Base-by-base conservation (phyloP, 2,113 vertebrate species). In the Callionymus lyra region DNA sequence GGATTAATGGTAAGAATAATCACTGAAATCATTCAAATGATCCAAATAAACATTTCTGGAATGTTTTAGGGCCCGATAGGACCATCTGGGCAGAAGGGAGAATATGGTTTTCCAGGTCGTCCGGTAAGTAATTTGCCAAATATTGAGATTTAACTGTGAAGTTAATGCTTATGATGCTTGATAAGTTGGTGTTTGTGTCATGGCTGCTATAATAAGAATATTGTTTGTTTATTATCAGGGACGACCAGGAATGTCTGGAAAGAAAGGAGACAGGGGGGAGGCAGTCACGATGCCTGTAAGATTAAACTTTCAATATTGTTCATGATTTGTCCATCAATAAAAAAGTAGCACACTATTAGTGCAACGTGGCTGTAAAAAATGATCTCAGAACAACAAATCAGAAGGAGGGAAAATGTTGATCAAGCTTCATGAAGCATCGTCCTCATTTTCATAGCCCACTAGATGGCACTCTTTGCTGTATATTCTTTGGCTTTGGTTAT, bases 81-180 rank as follows among this genome's bases (percentile, higher is more conserved):
- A 81, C 85, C 83, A 19, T 6, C 58, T 6, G 93, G 93, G 66
- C 82, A 76, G 43, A 96, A 94, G 83, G 93, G 93, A 85, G 93
- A 91, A 58, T 89, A 91, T 48, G 93, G 93, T 32, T 81, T 96
- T 40, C 92, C 93, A 0, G 93, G 93, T 50, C 84, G 92, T 32
- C 76, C 88, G 13, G 93, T 97, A 79, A 73, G 92, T 88, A 69
- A 1, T 4, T 5, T 35, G 21, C 21, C n/a, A 12, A 3, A 5
- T 17, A 1, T 13, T 16, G 16, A 10, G 2, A 34, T 13, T 12
- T 33, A 2, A 13, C 36, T 27, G 16, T 9, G 13, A 31, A 43
- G 38, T 35, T 2, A 27, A 4, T 21, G 10, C 9, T 17, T 2
- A 1, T 2, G 9, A 13, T 19, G 18, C 13, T 50, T 21, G 8